Evolutionary conservation across 2,113 vertebrate species (phyloP).

Genomic region (Sylvilagus bachmani): DNA sequence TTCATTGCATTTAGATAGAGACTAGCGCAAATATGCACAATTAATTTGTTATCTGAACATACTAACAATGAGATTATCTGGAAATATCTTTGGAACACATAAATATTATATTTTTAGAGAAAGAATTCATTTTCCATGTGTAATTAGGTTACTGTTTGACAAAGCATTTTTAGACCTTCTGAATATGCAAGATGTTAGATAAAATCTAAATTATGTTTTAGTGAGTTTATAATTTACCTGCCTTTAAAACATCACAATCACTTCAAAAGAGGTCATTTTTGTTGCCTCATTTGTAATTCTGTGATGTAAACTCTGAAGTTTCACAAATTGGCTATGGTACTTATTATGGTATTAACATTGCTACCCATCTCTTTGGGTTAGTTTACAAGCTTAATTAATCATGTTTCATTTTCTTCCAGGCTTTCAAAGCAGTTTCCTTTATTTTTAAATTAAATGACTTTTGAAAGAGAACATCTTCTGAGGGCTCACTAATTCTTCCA

Average conservation of each 20-base stretch:
- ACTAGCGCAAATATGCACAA: not conserved
- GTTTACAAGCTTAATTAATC: constrained; percentile 50
- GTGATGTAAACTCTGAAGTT: not conserved
- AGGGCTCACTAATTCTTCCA: constrained; percentile 17
- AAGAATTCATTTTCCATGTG: not conserved
- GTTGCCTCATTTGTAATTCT: not conserved
- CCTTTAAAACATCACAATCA: not conserved
- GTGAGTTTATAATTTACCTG: not conserved
- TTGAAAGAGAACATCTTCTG: constrained; percentile 16
- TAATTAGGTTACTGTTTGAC: constrained; percentile 27
- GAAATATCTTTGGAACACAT: not conserved
- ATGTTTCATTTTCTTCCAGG: constrained; percentile 49
- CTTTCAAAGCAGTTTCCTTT: constrained; percentile 31
- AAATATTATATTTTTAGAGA: not conserved
- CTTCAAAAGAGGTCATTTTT: not conserved
- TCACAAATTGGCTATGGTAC: not conserved
- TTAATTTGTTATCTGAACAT: not conserved
- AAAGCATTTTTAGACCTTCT: not conserved
- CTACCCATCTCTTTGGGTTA: not conserved
- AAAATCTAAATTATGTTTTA: not conserved
- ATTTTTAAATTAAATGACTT: constrained; percentile 65
- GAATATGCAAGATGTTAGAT: not conserved
- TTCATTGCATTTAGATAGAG: not conserved
- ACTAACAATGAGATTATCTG: not conserved
- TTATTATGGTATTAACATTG: not conserved